Evolutionary conservation across 2,113 vertebrate species (phyloP).

Genomic region (Rhinolophus ferrumequinum): DNA sequence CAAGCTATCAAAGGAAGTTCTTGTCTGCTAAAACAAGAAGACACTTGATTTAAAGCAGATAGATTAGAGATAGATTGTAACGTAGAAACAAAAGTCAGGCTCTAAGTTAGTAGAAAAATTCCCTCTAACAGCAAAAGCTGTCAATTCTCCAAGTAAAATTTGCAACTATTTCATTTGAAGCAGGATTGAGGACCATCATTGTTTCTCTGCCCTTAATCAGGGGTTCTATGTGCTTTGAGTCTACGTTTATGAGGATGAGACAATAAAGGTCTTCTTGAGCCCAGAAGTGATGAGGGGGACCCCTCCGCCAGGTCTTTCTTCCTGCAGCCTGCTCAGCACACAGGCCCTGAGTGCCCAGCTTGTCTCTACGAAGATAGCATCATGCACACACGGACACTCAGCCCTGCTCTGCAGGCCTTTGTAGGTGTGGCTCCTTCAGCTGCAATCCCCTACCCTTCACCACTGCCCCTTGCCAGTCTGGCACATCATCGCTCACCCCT

Average conservation of each 20-base stretch:
- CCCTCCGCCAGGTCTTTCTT: not conserved
- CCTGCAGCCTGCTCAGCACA: accelerated
- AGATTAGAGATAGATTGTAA: not conserved
- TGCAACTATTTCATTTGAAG: not conserved
- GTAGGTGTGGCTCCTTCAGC: accelerated
- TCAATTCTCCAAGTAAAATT: not conserved
- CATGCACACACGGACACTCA: not conserved
- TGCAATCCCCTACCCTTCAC: not conserved
- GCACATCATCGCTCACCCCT: not conserved
- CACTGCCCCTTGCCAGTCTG: too few relatives aligned
- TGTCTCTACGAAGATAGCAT: not conserved
- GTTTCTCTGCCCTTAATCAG: not conserved
- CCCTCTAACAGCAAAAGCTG: not conserved
- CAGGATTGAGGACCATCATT: not conserved
- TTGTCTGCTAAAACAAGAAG: not conserved
- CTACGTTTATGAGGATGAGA: not conserved
- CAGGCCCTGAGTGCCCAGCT: accelerated
- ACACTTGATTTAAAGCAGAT: not conserved
- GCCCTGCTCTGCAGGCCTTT: too few relatives aligned
- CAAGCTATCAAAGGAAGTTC: not conserved
- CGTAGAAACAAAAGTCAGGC: not conserved
- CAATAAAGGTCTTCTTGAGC: not conserved
- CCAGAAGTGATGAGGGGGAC: not conserved
- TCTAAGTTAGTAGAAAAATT: not conserved
- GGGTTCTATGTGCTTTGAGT: not conserved